A percentile compares a stretch with the other conserved stretches of the same genome.
Evolutionary conservation across 2,888 invertebrate species (phyloP).

Genomic region (Yponomeuta cagnagella): DNA sequence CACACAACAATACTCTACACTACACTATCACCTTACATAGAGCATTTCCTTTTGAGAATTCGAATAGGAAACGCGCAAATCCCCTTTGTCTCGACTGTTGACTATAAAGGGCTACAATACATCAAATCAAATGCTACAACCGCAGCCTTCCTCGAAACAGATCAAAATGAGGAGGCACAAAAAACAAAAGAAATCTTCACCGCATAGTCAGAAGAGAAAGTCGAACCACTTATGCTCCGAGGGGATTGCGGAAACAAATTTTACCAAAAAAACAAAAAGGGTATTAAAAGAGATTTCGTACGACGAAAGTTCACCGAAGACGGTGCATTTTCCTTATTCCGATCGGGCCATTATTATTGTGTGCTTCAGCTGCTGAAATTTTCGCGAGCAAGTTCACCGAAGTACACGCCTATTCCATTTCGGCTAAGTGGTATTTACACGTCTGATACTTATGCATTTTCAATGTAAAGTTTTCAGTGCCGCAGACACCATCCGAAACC

Average conservation of each 20-base stretch:
- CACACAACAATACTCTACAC: neutral
- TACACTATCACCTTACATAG: neutral
- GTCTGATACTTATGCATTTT: conserved; percentile 11
- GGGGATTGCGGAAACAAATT: conserved; percentile 2
- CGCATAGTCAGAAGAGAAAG: conserved; percentile 5
- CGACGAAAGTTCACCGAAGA: conserved; percentile 2
- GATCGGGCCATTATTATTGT: conserved; percentile 7
- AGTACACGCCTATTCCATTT: conserved; percentile 15
- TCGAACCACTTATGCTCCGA: conserved; percentile 6
- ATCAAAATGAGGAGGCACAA: neutral
- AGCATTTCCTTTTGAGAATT: too few relatives aligned
- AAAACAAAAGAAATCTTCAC: neutral
- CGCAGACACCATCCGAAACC: neutral
- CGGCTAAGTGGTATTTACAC: conserved; percentile 10
- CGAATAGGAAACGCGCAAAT: neutral
- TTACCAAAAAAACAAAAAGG: neutral
- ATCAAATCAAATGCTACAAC: conserved; percentile 8
- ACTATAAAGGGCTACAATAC: conserved; percentile 10
- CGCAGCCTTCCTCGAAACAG: neutral
- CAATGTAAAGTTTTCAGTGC: neutral
- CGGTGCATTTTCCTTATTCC: conserved; percentile 11
- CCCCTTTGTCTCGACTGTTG: neutral
- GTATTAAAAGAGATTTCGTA: conserved; percentile 9
- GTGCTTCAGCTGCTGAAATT: neutral
- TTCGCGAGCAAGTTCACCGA: neutral